Conservation (phyloP, 2,888 invertebrate genomes). For the Lochmaea capreae region DNA sequence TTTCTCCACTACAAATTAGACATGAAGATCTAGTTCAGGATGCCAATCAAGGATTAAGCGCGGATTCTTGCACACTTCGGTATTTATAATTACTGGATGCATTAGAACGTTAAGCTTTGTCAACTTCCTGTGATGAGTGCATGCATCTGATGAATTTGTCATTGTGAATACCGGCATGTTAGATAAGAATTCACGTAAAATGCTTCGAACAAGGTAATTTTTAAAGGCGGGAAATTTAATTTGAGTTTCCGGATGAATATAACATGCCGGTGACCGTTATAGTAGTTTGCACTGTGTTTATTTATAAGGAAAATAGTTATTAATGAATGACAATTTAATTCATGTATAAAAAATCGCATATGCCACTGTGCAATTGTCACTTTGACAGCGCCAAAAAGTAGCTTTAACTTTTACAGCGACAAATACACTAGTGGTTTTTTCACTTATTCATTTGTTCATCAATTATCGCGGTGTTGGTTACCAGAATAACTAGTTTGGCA, state of each 20-base stretch:
- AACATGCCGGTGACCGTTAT: background rate
- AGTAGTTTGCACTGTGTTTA: too few relatives aligned
- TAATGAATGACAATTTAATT: too few relatives aligned
- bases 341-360: too few relatives aligned
- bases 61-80: slow-evolving; percentile 47
- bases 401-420: too few relatives aligned
- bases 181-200: background rate
- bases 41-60: slow-evolving; percentile 45
- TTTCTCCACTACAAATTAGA: slow-evolving; percentile 47
- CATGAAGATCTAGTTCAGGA: slow-evolving; percentile 52
- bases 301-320: too few relatives aligned
- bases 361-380: too few relatives aligned
- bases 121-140: background rate
- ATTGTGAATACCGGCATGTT: background rate
- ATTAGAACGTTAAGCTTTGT: slow-evolving; percentile 9
- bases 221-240: background rate
- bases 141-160: slow-evolving; percentile 14
- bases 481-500: too few relatives aligned
- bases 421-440: too few relatives aligned
- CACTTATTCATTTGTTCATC: too few relatives aligned
- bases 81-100: slow-evolving; percentile 45
- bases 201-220: background rate
- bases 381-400: too few relatives aligned
- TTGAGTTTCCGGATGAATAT: background rate
- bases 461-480: too few relatives aligned